Base-by-base conservation (phyloP, 2,113 vertebrate species). In the Macaca mulatta region DNA sequence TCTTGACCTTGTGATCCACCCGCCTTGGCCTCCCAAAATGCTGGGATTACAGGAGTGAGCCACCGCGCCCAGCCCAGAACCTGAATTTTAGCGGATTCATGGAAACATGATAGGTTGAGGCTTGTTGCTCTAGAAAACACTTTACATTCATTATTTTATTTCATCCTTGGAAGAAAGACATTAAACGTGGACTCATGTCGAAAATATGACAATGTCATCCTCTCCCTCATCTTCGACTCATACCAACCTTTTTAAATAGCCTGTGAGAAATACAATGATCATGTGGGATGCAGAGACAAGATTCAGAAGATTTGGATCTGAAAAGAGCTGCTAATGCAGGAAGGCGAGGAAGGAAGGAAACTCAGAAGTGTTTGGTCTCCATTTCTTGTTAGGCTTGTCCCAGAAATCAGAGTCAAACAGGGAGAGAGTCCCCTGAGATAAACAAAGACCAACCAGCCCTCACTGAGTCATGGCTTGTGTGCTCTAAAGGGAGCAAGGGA, bases 281-380 rank as follows among this genome's bases (percentile, higher is more conserved):
- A 0, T 0, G 14, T 17, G 0, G 50, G 4, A 11, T 3, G 0
- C 48, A 55, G 55, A 78, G 9, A 30, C 23, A 40, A 23, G 2
- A 50, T 4, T 45, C 4, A 1, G 69, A 35, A 82, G 83, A 52
- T 3, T 1, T 30, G 23, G 59, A 25, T 35, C 89, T 40, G 40
- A 59, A 69, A 90, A 87, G 35, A 22, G 23, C 55, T 35, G 64
- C 7, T 35, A 9, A 1, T 38, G 83, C 75, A 70, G 59, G 87
- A 67, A n/a, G 91, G 35, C 61, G 17, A 3, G 1, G 43, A 75
- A 69, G 67, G 52, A 7, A 55, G 55, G n/a, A 50, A 83, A 84
- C 25, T 40, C 23, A 23, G 45, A 92, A 84, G 90, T 30, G 25
- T 50, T 72, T 50, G 5, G 27, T 80, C 75, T 69, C 52, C 18